Conservation (phyloP, 2,888 invertebrate genomes). For the Zhengitettix transpicula region DNA sequence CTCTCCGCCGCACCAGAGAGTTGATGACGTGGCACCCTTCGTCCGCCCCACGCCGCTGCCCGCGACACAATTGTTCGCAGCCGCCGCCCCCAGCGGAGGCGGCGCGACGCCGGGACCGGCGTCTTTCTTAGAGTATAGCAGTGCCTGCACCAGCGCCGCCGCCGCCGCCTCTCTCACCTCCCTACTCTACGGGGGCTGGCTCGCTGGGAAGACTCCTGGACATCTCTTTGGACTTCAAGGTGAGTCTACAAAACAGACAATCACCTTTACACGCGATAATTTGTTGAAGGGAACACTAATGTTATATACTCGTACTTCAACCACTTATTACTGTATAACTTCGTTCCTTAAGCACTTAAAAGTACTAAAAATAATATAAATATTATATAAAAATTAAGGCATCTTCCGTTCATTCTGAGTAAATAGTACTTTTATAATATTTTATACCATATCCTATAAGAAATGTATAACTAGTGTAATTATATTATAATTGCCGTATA, state of each 20-base stretch:
- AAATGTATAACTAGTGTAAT: too few relatives aligned
- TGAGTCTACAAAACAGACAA: not conserved
- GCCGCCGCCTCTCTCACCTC: conserved; percentile 14
- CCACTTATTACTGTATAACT: too few relatives aligned
- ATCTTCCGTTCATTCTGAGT: too few relatives aligned
- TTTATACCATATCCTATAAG: too few relatives aligned
- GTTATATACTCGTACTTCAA: too few relatives aligned
- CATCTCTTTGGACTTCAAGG: not conserved
- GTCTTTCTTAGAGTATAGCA: not conserved
- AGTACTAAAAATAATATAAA: too few relatives aligned
- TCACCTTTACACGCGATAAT: too few relatives aligned
- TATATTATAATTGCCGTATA: too few relatives aligned
- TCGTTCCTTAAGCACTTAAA: too few relatives aligned
- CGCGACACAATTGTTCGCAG: not conserved
- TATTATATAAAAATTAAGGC: too few relatives aligned
- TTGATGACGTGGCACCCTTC: not conserved
- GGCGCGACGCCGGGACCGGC: not conserved
- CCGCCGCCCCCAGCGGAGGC: not conserved
- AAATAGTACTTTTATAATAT: too few relatives aligned
- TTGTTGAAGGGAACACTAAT: too few relatives aligned
- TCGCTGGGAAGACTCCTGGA: conserved; percentile 11
- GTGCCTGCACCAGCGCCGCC: not conserved
- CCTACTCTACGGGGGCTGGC: conserved; percentile 20
- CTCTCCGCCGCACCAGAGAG: not conserved
- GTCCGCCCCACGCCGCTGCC: not conserved